Base-by-base conservation (phyloP, 2,888 invertebrate genomes). In the Rhagophthalmus giganteus region DNA sequence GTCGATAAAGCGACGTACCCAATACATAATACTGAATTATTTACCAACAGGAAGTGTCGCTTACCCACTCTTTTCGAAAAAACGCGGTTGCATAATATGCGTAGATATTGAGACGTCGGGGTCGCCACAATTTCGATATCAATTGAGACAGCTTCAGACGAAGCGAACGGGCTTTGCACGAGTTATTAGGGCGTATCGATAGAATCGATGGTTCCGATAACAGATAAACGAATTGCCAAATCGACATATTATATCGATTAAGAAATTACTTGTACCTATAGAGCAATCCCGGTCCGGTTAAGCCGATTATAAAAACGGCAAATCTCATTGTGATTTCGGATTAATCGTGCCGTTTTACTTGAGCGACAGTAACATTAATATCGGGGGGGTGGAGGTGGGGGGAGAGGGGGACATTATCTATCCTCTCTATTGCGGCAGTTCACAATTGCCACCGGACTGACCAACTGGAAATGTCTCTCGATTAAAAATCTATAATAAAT, bases 401-500 rank as follows among this genome's bases (percentile, higher is more conserved):
- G n/a, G n/a, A n/a, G n/a, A n/a, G n/a, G n/a, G n/a, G n/a, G 9
- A n/a, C 20, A 5, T 20, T 20, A 16, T 16, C 27, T 32, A 32
- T 34, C 35, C 32, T 25, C 13, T 31, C 28, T 25, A 24, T 14
- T 24, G 24, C 33, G 14, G 30, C 20, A 41, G 31, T 30, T 42
- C 33, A 33, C 34, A 34, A 26, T 26, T 35, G 35, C 35, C 33
- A 52, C 37, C 38, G 25, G 10, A 42, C 47, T 47, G 52, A 53
- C 41, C 48, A 39, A 54, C 47, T 54, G 48, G 44, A 54, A 51
- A 45, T 47, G 52, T 55, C 55, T 48, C 28, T 46, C 57, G 53
- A 57, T 57, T 55, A 52, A 55, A 54, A 57, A 55, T 57, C 54
- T 46, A 45, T 52, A 50, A 55, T 59, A 59, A 59, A 59, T 59